Base-by-base conservation (phyloP, 2,113 vertebrate species). In the Coreoperca whiteheadi region DNA sequence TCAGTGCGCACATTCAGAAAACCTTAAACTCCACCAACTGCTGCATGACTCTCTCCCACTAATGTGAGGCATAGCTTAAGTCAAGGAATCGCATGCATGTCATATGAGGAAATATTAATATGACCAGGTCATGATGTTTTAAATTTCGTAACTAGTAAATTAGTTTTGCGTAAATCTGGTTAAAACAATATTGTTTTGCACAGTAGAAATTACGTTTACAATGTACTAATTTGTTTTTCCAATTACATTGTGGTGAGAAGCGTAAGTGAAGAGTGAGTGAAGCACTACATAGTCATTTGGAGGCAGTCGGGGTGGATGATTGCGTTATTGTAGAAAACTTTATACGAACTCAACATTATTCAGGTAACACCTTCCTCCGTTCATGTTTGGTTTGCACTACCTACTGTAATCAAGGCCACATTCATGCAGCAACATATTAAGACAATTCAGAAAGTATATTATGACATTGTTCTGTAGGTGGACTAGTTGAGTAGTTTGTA, bases 1-100 rank as follows among this genome's bases (percentile, higher is more conserved):
- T 56, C 34, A 32, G 30, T 23, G 43, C 21, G 67, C 77, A 80
- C 23, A 74, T 30, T 30, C 28, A 23, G 10, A 59, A n/a, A 69
- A 66, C 50, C 28, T 32, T 10, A 23, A 48, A 51, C 25, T 66
- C 39, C n/a, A 16, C 18, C 67, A 66, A 50, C 37, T 23, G 66
- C 61, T 25, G 39, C 41, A 23, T 15, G 51, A 53, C 10, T 77
- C 46, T 56, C 50, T 63, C 41, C 25, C 8, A 1, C 39, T 73
- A 72, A 75, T 67, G 71, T 56, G 69, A 63, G 75, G 12, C 15
- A 8, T 70, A n/a, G n/a, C n/a, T n/a, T n/a, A n/a, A n/a, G n/a
- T n/a, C 12, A 67, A 80, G 37, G 37, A 43, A 69, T 68, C 7
- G 2, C 7, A 37, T 28, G 20, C 18, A 43, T 28, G 63, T 25